Conservation (phyloP, 2,888 invertebrate species). For the Nomada fabriciana region DNA sequence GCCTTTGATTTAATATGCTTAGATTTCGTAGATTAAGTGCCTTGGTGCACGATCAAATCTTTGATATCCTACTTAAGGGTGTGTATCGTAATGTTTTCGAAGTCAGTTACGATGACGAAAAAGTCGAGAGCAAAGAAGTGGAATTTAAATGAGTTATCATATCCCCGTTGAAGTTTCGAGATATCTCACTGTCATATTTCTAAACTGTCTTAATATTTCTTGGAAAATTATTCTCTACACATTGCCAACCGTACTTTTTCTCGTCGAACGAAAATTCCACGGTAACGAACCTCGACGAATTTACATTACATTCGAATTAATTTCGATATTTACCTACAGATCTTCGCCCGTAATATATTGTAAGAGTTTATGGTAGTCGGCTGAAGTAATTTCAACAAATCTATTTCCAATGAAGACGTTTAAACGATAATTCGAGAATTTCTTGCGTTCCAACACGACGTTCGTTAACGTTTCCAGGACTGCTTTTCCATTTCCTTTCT, state of each 20-base stretch:
- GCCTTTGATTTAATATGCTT: no score
- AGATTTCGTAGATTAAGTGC: no score
- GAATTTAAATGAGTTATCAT: conserved; percentile 12
- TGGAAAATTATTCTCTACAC: not conserved
- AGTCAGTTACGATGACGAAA: not conserved
- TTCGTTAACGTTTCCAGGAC: conserved; percentile 35
- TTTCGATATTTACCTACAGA: no score
- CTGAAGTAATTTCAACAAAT: not conserved
- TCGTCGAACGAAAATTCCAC: no score
- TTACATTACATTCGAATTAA: no score
- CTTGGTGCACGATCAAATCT: no score
- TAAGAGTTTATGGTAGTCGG: not conserved
- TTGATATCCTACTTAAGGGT: no score
- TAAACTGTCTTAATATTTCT: conserved; percentile 5
- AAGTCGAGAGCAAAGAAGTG: not conserved
- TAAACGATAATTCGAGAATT: conserved; percentile 40
- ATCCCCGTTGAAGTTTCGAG: not conserved
- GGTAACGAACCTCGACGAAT: no score
- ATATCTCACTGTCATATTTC: conserved; percentile 1
- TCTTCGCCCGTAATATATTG: no score
- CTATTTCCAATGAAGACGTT: conserved; percentile 54
- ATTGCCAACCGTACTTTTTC: not conserved
- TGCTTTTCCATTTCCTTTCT: conserved; percentile 44
- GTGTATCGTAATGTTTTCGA: not conserved
- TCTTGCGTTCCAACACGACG: conserved; percentile 31